Evolutionary conservation across 2,888 invertebrate species (phyloP), one percentile per base, ranked within the genome.

Genomic region (Diogma glabrata): DNA sequence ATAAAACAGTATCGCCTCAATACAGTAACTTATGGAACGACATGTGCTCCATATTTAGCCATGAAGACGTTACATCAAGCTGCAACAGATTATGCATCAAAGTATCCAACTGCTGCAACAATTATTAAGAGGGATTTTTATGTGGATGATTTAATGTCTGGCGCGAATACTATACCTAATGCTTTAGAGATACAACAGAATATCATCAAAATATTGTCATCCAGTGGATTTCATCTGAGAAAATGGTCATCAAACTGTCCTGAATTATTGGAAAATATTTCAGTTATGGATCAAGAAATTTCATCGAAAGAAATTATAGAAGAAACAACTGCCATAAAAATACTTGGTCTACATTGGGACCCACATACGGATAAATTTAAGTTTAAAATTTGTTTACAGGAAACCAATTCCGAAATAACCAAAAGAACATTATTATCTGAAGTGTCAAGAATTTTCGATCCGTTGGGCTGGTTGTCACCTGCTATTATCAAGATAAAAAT

Each of bases 11-110:
- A 53, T 33, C 33, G 38, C 1, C 26, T 56, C 4, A 46, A 10
- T 9, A 53, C 54, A 16, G 51, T 58, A 8, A 52, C 55, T 1
- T 57, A 52, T 51, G 57, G 57, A 2, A 26, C 46, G 4, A 36
- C 54, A 2, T 36, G 46, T 10, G 47, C 58, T 7, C 54, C 56
- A 16, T 56, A 48, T 50, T 47, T 54, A n/a, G 55, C 57, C 3
- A 46, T 51, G 3, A 51, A 50, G 49, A 40, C 38, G 12, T 22
- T 57, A 12, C 49, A 33, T 10, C 38, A 51, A 26, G 33, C 54
- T 3, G 53, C 55, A 8, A 3, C 10, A 2, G 45, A 51, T 17
- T 50, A 56, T 33, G 8, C 36, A 28, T 2, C 9, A 24, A 24
- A 6, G 6, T 53, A n/a, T 19, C 56, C 57, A 1, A 2, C 52